Conservation (phyloP, 2,888 invertebrate genomes). For the Rugalucina vietnamica region DNA sequence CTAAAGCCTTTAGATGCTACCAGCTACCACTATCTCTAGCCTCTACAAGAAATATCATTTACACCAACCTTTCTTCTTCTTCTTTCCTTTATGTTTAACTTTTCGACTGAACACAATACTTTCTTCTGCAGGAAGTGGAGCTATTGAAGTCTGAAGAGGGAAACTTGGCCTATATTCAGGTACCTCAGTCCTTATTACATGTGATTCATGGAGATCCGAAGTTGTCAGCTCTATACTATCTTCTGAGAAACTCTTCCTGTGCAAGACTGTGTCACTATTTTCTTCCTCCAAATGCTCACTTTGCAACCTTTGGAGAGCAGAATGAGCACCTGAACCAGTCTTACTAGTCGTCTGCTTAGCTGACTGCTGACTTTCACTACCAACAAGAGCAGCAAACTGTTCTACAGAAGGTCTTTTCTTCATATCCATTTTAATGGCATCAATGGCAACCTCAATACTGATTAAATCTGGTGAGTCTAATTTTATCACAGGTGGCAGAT, state of each 20-base stretch:
- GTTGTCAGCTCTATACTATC: neutral
- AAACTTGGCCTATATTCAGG: neutral
- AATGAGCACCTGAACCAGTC: slow-evolving; percentile 53
- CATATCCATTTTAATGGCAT: neutral
- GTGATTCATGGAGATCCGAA: neutral
- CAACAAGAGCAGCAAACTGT: slow-evolving; percentile 22
- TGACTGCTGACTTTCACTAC: slow-evolving; percentile 11
- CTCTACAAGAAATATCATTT: too few species aligned
- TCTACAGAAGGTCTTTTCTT: slow-evolving; percentile 22
- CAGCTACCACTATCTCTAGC: too few species aligned
- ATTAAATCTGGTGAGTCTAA: slow-evolving; percentile 71
- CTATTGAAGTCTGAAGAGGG: neutral
- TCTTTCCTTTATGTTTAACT: slow-evolving; percentile 70
- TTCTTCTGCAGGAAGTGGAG: slow-evolving; percentile 23
- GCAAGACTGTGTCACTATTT: slow-evolving; percentile 34
- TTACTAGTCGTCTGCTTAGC: slow-evolving; percentile 33
- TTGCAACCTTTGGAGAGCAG: slow-evolving; percentile 43
- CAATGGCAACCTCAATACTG: slow-evolving; percentile 51
- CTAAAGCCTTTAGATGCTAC: too few species aligned
- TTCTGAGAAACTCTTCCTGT: slow-evolving; percentile 10
- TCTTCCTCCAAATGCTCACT: slow-evolving; percentile 37
- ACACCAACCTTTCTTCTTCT: slow-evolving; percentile 74
- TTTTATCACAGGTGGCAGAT: slow-evolving; percentile 73
- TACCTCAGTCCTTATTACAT: slow-evolving; percentile 25
- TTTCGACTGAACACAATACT: slow-evolving; percentile 73